Evolutionary conservation across 1,140 invertebrate genomes (phyloP), one percentile per base, ranked within the genome.

Genomic region (Sinella curviseta): DNA sequence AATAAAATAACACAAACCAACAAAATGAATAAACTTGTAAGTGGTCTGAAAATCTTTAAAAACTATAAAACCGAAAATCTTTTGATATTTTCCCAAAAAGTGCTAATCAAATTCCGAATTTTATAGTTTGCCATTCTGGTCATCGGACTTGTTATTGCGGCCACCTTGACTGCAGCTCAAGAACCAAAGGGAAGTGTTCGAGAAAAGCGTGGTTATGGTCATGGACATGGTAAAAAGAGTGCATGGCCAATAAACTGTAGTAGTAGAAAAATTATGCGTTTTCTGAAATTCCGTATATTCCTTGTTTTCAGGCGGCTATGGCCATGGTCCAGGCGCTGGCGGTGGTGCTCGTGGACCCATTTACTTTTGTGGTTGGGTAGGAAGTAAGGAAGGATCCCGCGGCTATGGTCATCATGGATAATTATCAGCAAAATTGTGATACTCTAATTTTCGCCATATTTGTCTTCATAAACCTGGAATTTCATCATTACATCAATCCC

Each of bases 311-410:
- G 39, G 39, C 4, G 57, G 57, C 12, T 60, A 60, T 26, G 57
- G 57, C 3, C 57, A 60, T 60, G 57, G 57, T 70, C 65, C 65
- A 30, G 65, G 65, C 2, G 65, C 65, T 70, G 65, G 65, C 8
- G 65, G 65, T 12, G 65, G 65, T 33, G 65, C 65, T n/a, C 26
- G 65, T 17, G 65, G 65, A 17, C 65, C 65, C 1, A 33, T 70
- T 33, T 70, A 70, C 31, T 70, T 70, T 33, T 70, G 65, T n/a
- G 65, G 65, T 70, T 70, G 65, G 65, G 65, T 70, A 16, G 65
- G 65, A 30, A 31, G 28, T 30, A 70, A 70, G 65, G 31, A 31
- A 24, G 65, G 65, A 8, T 31, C 3, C 31, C 28, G 65, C 14
- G 26, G 26, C 12, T 70, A 70, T 33, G 65, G 65, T 14, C 65